Percentiles rank a stretch among this genome's conserved stretches.
Conservation (phyloP, 1,140 invertebrate genomes). For the Drosophila neocordata region DNA sequence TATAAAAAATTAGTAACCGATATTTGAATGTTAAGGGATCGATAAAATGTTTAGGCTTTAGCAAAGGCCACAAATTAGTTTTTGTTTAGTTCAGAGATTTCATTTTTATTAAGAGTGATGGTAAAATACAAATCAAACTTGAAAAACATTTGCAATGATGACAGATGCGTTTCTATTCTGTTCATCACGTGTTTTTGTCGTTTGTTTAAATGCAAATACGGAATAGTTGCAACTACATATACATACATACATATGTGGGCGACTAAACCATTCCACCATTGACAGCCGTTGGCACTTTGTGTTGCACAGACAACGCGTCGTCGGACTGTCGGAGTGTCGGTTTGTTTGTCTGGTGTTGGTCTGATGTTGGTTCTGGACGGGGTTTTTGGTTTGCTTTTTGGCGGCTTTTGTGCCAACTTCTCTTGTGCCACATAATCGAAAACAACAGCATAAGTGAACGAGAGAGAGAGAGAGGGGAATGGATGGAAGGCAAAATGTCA, state of each 20-base stretch:
- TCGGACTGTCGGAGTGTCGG: background rate
- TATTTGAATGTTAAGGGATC: too few species aligned
- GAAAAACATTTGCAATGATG: background rate
- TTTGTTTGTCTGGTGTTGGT: background rate
- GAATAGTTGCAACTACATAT: too few species aligned
- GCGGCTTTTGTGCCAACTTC: conserved; percentile 19
- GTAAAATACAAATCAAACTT: background rate
- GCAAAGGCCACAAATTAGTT: too few species aligned
- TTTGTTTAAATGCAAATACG: background rate
- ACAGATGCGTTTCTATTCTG: background rate
- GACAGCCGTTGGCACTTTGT: background rate
- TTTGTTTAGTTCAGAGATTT: too few species aligned
- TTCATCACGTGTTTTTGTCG: background rate
- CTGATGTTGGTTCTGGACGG: background rate
- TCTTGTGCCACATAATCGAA: conserved; percentile 68
- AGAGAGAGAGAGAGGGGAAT: background rate
- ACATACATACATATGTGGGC: too few species aligned
- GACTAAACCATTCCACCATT: too few species aligned
- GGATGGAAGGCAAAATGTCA: conserved; percentile 59
- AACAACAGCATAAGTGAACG: conserved; percentile 15
- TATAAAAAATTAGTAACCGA: too few species aligned
- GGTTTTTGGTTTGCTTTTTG: conserved; percentile 5
- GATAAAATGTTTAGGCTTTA: too few species aligned
- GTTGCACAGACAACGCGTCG: background rate
- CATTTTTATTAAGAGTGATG: too few species aligned